Base-by-base conservation (phyloP, 2,113 vertebrate species). In the Scalopus aquaticus region DNA sequence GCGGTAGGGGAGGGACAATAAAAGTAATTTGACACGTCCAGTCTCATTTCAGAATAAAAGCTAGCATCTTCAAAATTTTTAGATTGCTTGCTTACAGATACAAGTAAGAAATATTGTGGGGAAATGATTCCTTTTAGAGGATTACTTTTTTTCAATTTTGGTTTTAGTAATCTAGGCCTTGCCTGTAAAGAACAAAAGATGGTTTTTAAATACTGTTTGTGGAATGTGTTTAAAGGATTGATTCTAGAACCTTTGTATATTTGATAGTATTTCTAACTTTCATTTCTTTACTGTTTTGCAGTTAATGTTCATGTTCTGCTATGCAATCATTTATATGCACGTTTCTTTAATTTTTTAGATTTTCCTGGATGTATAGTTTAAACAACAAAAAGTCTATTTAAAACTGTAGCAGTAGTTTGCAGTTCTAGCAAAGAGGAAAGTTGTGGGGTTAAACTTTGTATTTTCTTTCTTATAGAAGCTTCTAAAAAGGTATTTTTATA, bases 401-500 rank as follows among this genome's bases (percentile, higher is more conserved):
- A 98, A 98, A 98, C 95, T 98, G 98, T 98, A 98, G 98, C 97
- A 97, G 98, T 98, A 98, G 97, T 60, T 97, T 98, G 98, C 98
- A 98, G 97, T 98, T 98, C 98, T 98, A 98, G 98, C 97, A 98
- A 96, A 97, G 97, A 98, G 98, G 98, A 98, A 98, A 98, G 98
- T 98, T 98, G 98, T 98, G 98, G 98, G 98, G 97, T 98, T 98
- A 98, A 98, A 98, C 98, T 98, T 98, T 98, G 98, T 98, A 98
- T 99, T 99, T 98, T 98, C 98, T 98, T 98, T 98, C 98, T 98
- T 98, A 98, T 98, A 98, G 98, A 98, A 97, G 98, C 98, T 98
- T 98, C 98, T 98, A 98, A 98, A 98, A 98, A 98, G 97, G 98
- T 98, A 98, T 99, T 98, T 98, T 98, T 99, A 98, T 98, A 98